A percentile compares a stretch with the other conserved stretches of the same genome.
Evolutionary conservation across 2,797 vertebrate genomes (phyloP).

Genomic region (Okamejei kenojei): DNA sequence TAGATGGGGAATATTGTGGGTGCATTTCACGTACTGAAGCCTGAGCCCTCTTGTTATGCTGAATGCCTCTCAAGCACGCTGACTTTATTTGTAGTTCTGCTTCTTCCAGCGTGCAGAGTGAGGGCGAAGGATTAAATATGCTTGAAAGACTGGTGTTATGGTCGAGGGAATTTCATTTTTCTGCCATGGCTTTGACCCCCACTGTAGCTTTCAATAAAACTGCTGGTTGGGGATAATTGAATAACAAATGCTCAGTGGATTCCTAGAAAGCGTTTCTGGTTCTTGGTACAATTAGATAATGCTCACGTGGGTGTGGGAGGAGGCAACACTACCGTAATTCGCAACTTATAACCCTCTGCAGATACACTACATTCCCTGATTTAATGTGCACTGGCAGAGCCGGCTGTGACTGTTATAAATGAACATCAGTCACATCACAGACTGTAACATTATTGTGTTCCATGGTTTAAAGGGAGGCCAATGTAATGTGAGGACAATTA

Average conservation of each 20-base stretch:
- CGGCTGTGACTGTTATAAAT: background rate
- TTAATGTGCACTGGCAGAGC: background rate
- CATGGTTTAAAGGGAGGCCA: background rate
- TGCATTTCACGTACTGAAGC: background rate
- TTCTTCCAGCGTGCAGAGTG: background rate
- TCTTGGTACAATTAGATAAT: slow-evolving; percentile 14
- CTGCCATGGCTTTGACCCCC: background rate
- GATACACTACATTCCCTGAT: background rate
- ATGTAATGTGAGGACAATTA: background rate
- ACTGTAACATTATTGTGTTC: background rate
- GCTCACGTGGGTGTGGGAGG: background rate
- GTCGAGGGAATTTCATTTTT: background rate
- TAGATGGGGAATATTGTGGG: background rate
- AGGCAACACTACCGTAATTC: slow-evolving; percentile 4
- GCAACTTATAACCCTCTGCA: background rate
- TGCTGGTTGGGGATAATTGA: background rate
- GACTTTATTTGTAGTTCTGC: background rate
- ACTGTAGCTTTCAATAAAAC: background rate
- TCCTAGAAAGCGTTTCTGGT: slow-evolving; percentile 27
- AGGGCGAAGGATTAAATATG: background rate
- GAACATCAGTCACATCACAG: background rate
- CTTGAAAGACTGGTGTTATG: background rate
- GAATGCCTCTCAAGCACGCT: background rate
- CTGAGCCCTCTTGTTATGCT: slow-evolving; percentile 3
- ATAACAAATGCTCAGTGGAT: background rate